phyloP scores from a whole-genome alignment of 1,140 invertebrate species.

The Bombus confusus region DNA sequence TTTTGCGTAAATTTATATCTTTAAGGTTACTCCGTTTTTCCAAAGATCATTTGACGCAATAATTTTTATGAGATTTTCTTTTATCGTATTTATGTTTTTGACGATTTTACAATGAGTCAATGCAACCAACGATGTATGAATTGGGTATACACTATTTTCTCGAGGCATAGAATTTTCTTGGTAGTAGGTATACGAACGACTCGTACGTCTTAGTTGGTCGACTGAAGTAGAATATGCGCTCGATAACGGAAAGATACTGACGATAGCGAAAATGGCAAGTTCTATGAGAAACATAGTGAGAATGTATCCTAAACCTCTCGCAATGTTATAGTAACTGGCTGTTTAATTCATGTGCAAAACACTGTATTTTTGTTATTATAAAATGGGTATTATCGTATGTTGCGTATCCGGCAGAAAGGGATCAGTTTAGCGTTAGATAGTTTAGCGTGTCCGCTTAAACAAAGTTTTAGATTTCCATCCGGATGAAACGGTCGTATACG shows the following conservation, averaged over 20 bases:
- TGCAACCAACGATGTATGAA: neutral
- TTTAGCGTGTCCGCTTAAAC: constrained; percentile 13
- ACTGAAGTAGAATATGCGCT: neutral
- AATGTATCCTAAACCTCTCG: neutral
- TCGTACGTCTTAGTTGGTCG: neutral
- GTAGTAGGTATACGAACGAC: neutral
- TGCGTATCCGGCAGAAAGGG: neutral
- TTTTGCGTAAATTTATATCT: neutral
- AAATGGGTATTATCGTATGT: neutral
- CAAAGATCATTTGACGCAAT: neutral
- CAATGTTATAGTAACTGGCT: neutral
- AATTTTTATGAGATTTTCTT: neutral
- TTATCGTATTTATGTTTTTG: neutral
- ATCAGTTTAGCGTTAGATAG: constrained; percentile 13
- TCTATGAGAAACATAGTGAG: neutral
- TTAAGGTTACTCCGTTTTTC: neutral
- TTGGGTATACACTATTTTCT: neutral
- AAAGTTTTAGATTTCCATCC: constrained; percentile 7
- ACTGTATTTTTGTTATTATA: constrained; percentile 36
- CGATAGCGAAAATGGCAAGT: neutral
- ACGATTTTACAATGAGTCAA: neutral
- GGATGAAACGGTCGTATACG: constrained; percentile 26
- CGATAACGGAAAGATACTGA: neutral
- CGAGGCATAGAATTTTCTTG: neutral
- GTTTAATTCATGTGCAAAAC: neutral